A percentile compares a stretch with the other conserved stretches of the same genome.
phyloP scores from a whole-genome alignment of 1,140 invertebrate species.

The Thereuonema tuberculata region DNA sequence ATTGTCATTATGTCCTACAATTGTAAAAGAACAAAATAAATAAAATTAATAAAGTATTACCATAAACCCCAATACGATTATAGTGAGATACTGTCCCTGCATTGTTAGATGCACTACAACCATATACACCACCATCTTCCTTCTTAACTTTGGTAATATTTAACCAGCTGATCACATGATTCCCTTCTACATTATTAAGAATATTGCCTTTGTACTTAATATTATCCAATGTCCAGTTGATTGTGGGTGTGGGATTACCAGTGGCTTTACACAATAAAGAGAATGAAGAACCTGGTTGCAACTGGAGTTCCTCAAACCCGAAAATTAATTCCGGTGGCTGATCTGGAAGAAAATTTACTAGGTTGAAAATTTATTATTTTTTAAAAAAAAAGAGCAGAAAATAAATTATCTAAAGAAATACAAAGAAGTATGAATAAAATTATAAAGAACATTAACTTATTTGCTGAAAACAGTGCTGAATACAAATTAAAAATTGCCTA shows the following conservation, averaged over 20 bases:
- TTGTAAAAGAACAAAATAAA: no score
- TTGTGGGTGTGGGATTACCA: neutral
- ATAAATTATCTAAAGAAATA: no score
- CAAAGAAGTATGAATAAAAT: no score
- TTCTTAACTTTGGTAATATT: neutral
- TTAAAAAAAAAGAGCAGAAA: no score
- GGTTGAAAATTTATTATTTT: no score
- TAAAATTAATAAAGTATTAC: neutral
- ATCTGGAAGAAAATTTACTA: neutral
- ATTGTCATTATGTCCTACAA: no score
- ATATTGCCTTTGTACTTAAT: neutral
- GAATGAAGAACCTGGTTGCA: neutral
- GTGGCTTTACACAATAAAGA: neutral
- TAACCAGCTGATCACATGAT: neutral
- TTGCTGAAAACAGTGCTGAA: no score
- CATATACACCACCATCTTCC: neutral
- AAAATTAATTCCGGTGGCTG: neutral
- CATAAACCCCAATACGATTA: neutral
- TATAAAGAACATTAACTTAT: no score
- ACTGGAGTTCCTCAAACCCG: neutral
- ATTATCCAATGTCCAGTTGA: neutral
- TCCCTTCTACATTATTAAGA: neutral
- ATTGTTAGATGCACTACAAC: neutral
- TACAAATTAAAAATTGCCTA: no score
- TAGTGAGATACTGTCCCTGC: neutral